phyloP scores from a whole-genome alignment of 2,797 vertebrate species.

The Acanthurus lineatus region DNA sequence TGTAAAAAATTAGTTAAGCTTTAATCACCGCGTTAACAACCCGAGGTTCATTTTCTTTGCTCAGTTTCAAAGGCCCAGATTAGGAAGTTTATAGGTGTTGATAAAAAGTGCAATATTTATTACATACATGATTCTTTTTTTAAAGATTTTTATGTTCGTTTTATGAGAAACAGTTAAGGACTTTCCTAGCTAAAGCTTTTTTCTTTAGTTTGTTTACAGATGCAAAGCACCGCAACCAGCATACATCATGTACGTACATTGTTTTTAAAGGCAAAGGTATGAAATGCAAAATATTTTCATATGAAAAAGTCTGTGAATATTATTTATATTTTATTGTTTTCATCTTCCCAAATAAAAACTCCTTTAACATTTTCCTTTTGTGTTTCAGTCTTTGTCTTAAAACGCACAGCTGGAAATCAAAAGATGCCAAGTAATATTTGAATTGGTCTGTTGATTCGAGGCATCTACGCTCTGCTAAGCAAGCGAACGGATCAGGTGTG shows the following conservation, averaged over 20 bases:
- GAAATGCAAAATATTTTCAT: slow-evolving; percentile 82
- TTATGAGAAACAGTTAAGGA: slow-evolving; percentile 44
- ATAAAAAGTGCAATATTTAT: slow-evolving; percentile 83
- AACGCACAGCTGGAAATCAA: slow-evolving; percentile 4
- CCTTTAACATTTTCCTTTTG: slow-evolving; percentile 37
- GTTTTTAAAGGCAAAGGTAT: slow-evolving; percentile 63
- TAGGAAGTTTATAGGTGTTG: slow-evolving; percentile 62
- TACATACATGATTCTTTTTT: slow-evolving; percentile 62
- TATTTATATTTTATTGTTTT: slow-evolving; percentile 86
- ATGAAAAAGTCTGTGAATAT: slow-evolving; percentile 78
- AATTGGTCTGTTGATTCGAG: slow-evolving; percentile 8
- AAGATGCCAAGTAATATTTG: slow-evolving; percentile 11
- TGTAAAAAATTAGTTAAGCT: slow-evolving; percentile 32
- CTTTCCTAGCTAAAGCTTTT: slow-evolving; percentile 45
- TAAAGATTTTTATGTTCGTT: slow-evolving; percentile 52
- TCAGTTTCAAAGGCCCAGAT: slow-evolving; percentile 51
- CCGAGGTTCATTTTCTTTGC: slow-evolving; percentile 43
- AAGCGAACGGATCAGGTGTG: slow-evolving; percentile 49
- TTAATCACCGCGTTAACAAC: slow-evolving; percentile 49
- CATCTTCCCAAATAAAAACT: slow-evolving; percentile 79
- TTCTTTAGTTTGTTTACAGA: slow-evolving; percentile 50
- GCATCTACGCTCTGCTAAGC: slow-evolving; percentile 30
- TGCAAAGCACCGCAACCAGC: slow-evolving; percentile 56
- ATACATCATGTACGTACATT: slow-evolving; percentile 46
- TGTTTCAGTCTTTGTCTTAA: slow-evolving; percentile 16